Conservation (phyloP, 2,888 invertebrate genomes). For the Megaustenia siamemsis region DNA sequence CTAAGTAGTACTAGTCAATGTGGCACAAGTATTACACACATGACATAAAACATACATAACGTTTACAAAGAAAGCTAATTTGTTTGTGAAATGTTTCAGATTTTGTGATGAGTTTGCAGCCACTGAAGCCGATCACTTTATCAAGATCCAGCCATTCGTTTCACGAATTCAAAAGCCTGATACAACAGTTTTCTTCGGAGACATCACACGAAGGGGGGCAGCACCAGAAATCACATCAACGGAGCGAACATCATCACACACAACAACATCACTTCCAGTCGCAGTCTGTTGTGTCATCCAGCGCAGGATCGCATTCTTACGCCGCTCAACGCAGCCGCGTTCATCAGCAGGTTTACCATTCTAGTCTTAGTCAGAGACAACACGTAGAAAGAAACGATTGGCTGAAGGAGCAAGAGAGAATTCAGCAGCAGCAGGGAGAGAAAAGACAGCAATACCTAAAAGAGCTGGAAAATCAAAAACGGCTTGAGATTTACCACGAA, state of each 20-base stretch:
- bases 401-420: neutral
- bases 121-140: neutral
- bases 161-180: conserved; percentile 23
- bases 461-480: neutral
- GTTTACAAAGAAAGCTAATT: no score
- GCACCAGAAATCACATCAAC: neutral
- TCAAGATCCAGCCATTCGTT: conserved; percentile 24
- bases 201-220: neutral
- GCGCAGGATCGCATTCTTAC: conserved; percentile 38
- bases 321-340: neutral
- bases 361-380: neutral
- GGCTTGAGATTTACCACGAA: no score
- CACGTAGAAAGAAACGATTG: neutral
- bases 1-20: no score
- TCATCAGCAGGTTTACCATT: neutral
- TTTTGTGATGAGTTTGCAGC: conserved; percentile 24
- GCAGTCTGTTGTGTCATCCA: neutral
- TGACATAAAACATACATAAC: no score
- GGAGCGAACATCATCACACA: neutral
- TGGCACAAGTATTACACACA: no score
- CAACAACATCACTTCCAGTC: conserved; percentile 22
- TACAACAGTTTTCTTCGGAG: conserved; percentile 13
- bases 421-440: neutral
- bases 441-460: neutral
- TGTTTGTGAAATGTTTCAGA: conserved; percentile 24